A percentile compares a stretch with the other conserved stretches of the same genome.
phyloP scores from a whole-genome alignment of 2,113 vertebrate genomes.

The Carassius gibelio region DNA sequence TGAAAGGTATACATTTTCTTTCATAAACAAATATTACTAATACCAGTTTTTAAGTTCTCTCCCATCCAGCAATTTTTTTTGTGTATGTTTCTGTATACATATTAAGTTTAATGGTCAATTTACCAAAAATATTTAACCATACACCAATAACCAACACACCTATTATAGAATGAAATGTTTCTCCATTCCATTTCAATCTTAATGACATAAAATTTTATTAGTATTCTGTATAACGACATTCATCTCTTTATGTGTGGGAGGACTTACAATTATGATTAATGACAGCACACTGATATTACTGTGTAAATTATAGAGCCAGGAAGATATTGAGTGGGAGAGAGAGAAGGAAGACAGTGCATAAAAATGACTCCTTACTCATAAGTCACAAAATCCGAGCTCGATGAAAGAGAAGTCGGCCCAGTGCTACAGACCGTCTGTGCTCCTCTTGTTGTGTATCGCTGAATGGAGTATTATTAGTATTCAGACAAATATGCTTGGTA shows the following conservation, averaged over 20 bases:
- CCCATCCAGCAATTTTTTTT: background rate
- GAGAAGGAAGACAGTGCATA: slow-evolving; percentile 34
- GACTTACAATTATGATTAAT: slow-evolving; percentile 73
- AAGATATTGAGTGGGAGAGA: slow-evolving; percentile 58
- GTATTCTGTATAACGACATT: slow-evolving; percentile 38
- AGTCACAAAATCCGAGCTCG: slow-evolving; percentile 36
- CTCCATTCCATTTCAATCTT: slow-evolving; percentile 29
- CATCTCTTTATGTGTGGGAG: slow-evolving; percentile 55
- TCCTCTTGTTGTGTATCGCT: slow-evolving; percentile 18
- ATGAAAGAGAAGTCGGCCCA: slow-evolving; percentile 19
- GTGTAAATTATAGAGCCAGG: slow-evolving; percentile 55
- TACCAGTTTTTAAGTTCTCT: background rate
- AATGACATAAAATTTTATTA: slow-evolving; percentile 48
- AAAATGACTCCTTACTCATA: slow-evolving; percentile 30
- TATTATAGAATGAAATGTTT: slow-evolving; percentile 21
- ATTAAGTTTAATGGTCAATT: background rate
- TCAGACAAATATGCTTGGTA: slow-evolving; percentile 42
- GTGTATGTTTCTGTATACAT: background rate
- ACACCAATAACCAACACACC: background rate
- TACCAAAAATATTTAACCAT: background rate
- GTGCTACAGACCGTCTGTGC: slow-evolving; percentile 2
- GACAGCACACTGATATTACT: slow-evolving; percentile 61
- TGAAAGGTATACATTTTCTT: background rate
- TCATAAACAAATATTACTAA: background rate
- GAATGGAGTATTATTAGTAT: slow-evolving; percentile 42